These are phyloP conservation scores for Beroe ovata DNA, from an alignment of 37 sponge, comb jelly and placozoan species.

Conservation along the genomic window DNA sequence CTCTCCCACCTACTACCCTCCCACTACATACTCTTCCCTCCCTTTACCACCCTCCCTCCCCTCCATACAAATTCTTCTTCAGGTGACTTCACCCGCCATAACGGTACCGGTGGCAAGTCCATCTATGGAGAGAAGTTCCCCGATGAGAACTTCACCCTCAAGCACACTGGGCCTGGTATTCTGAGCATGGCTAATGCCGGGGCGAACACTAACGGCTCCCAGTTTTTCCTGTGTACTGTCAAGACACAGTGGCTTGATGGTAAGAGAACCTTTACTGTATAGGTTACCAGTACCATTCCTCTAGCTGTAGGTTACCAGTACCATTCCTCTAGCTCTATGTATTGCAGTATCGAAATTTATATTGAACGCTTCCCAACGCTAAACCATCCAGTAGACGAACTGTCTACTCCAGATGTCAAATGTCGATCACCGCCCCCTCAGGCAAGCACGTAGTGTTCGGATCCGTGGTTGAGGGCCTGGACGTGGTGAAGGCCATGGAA, in stretches of 20 bases:
- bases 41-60: no score
- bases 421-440: no score
- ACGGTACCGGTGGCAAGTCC: slow-evolving; percentile 92
- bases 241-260: slow-evolving; percentile 96
- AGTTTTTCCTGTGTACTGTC: slow-evolving; percentile 97
- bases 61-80: not conserved
- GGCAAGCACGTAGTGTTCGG: slow-evolving; percentile 70
- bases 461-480: slow-evolving; percentile 73
- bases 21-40: no score
- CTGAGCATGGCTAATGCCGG: slow-evolving; percentile 76
- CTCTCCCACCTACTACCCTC: no score
- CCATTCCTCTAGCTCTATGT: no score
- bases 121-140: slow-evolving; percentile 93
- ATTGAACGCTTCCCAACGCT: no score
- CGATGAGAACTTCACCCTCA: slow-evolving; percentile 96
- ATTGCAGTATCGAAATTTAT: no score
- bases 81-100: slow-evolving; percentile 73
- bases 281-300: no score
- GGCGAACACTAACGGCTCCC: slow-evolving; percentile 96
- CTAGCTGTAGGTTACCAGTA: no score
- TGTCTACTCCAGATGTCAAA: no score
- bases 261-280: no score
- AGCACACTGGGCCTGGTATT: slow-evolving; percentile 84
- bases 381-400: no score
- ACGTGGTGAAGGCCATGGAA: slow-evolving; percentile 78